phyloP scores from a whole-genome alignment of 1,140 invertebrate genomes.

The Mya arenaria region DNA sequence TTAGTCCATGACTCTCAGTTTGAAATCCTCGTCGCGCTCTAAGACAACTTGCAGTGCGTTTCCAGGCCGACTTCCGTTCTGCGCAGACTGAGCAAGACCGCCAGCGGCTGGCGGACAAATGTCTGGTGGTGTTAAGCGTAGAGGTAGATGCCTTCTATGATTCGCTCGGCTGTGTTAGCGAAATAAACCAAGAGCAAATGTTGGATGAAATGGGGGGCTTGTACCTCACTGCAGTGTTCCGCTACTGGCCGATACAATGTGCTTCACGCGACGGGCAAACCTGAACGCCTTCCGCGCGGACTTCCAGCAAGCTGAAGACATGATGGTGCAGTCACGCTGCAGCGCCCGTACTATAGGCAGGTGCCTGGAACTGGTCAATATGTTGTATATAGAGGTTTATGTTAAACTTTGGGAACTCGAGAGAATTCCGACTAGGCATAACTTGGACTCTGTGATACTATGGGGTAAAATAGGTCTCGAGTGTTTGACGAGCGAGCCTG shows the following conservation, averaged over 20 bases:
- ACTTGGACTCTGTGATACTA: constrained; percentile 36
- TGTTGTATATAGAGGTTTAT: constrained; percentile 62
- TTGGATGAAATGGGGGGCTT: constrained; percentile 50
- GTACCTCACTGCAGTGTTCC: constrained; percentile 37
- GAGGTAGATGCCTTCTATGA: constrained; percentile 58
- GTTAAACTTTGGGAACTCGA: constrained; percentile 59
- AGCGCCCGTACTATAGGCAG: constrained; percentile 27
- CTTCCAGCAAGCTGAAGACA: constrained; percentile 24
- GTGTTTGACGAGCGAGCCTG: constrained; percentile 25
- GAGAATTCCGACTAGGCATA: constrained; percentile 12
- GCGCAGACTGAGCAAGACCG: constrained; percentile 15
- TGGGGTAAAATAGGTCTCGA: constrained; percentile 50
- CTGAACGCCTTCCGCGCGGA: constrained; percentile 42
- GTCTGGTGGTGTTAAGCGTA: constrained; percentile 52
- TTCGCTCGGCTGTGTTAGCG: constrained; percentile 53
- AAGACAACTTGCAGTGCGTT: constrained; percentile 23
- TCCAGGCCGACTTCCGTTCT: background rate
- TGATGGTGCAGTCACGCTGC: constrained; percentile 49
- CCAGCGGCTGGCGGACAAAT: constrained; percentile 52
- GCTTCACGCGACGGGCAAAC: constrained; percentile 52
- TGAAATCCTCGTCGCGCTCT: constrained; percentile 33
- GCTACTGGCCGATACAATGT: constrained; percentile 45
- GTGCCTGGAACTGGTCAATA: constrained; percentile 59
- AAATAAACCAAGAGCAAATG: constrained; percentile 45
- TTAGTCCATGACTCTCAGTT: constrained; percentile 56